phyloP scores from a whole-genome alignment of 2,888 invertebrate species.

The Smittia aterrima region DNA sequence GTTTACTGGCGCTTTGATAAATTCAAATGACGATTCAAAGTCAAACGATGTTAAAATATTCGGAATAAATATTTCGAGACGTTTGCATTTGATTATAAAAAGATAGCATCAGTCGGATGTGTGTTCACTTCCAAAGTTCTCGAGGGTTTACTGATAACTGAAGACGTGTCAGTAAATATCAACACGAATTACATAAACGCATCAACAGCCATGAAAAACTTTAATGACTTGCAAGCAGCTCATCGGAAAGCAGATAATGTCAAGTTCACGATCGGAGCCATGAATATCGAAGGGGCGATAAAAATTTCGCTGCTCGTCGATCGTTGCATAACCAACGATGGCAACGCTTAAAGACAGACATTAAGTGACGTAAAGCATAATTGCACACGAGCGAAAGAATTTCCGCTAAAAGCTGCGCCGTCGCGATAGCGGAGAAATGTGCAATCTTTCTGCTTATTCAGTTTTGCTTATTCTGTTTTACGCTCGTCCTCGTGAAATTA shows the following conservation, averaged over 20 bases:
- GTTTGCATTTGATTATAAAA: too few species aligned
- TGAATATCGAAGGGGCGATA: not conserved
- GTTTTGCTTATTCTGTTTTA: not conserved
- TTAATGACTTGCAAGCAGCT: not conserved
- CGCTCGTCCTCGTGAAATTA: not conserved
- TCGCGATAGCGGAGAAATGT: not conserved
- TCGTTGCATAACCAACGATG: not conserved
- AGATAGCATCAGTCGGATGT: too few species aligned
- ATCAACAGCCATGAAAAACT: too few species aligned
- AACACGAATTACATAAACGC: too few species aligned
- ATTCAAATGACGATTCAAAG: conserved; percentile 10
- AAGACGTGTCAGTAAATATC: too few species aligned
- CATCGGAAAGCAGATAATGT: not conserved
- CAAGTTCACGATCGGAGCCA: not conserved
- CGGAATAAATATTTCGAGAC: not conserved
- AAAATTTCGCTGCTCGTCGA: not conserved
- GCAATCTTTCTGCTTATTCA: not conserved
- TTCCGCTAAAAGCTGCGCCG: not conserved
- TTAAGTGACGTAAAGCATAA: not conserved
- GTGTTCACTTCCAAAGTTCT: too few species aligned
- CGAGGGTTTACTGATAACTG: too few species aligned
- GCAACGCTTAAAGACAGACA: not conserved
- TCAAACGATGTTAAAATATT: conserved; percentile 1
- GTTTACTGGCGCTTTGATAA: not conserved
- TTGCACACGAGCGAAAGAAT: conserved; percentile 6